Percentiles rank a stretch among this genome's conserved stretches.
Conservation (phyloP, 2,113 vertebrate species). For the Ctenodactylus gundi region DNA sequence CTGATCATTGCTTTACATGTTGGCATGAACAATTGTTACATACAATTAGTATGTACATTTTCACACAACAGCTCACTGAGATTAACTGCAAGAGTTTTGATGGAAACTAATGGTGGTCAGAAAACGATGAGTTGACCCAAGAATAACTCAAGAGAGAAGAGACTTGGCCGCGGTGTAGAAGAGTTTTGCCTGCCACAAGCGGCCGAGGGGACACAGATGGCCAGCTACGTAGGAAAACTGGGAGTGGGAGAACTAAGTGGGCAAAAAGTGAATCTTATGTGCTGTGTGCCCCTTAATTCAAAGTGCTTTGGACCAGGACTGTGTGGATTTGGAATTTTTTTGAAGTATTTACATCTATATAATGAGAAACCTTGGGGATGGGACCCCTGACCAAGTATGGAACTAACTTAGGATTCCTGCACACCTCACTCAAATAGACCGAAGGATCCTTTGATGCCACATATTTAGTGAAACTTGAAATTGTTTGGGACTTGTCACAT, state of each 20-base stretch:
- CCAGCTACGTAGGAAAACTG: too few relatives aligned
- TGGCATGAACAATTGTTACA: too few relatives aligned
- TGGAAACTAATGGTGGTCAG: neutral
- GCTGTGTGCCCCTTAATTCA: neutral
- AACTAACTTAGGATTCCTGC: neutral
- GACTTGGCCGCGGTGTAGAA: too few relatives aligned
- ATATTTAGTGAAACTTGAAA: neutral
- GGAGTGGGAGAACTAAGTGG: too few relatives aligned
- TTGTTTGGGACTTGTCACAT: neutral
- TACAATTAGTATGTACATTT: neutral
- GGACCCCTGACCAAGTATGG: neutral
- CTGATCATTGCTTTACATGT: neutral
- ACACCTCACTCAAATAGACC: neutral
- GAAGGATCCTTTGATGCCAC: too few relatives aligned
- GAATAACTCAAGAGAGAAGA: neutral
- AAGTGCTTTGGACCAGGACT: neutral
- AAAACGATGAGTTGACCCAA: neutral
- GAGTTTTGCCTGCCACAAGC: fast-evolving
- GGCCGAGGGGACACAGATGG: neutral
- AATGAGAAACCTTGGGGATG: neutral
- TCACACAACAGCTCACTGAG: neutral
- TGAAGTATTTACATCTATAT: neutral
- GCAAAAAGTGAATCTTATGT: neutral
- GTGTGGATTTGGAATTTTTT: neutral
- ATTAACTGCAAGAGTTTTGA: neutral